Base-by-base conservation (phyloP, 2,797 vertebrate species). In the Lutjanus campechanus region DNA sequence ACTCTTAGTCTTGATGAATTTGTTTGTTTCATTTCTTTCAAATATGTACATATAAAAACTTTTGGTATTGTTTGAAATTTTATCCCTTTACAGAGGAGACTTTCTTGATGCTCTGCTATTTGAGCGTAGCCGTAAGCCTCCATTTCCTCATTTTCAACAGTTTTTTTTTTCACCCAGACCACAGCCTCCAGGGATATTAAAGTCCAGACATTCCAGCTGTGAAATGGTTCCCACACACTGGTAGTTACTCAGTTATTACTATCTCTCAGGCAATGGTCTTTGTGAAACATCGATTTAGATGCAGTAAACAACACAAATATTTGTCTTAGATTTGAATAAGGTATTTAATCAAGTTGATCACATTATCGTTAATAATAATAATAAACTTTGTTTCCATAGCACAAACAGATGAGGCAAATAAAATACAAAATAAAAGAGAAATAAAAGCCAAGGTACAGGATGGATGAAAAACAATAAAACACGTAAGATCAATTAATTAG, bases 181-280 rank as follows among this genome's bases (percentile, higher is more conserved):
- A 65, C 25, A 47, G 55, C 59, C 43, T 64, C 1, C 12, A 41
- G 55, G 65, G 44, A 49, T 17, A 13, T 16, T 20, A n/a, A 4
- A 22, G 36, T 11, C 54, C 19, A 62, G 59, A 56, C 54, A 62
- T 50, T 75, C 71, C 55, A 40, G 19, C 51, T 51, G 22, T 60
- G 29, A 71, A 68, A 72, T 41, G 12, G 43, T 78, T 72, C 73
- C 47, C 59, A 75, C 72, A 58, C 36, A 5, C 19, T 46, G 5
- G 7, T 7, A 20, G 4, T 20, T 13, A 20, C n/a, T 22, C 10
- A 17, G 2, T 54, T 46, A 61, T 50, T 7, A 51, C 53, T 41
- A 11, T 20, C 16, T 20, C 19, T 59, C 1, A 12, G 36, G 40
- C 22, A 69, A 20, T 15, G 7, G 8, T 29, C 11, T 9, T 29